Percentiles rank a stretch among this genome's conserved stretches.
Evolutionary conservation across 53 echinoderm and acorn worm genomes (phyloP).

Genomic region (Paracentrotus lividus): DNA sequence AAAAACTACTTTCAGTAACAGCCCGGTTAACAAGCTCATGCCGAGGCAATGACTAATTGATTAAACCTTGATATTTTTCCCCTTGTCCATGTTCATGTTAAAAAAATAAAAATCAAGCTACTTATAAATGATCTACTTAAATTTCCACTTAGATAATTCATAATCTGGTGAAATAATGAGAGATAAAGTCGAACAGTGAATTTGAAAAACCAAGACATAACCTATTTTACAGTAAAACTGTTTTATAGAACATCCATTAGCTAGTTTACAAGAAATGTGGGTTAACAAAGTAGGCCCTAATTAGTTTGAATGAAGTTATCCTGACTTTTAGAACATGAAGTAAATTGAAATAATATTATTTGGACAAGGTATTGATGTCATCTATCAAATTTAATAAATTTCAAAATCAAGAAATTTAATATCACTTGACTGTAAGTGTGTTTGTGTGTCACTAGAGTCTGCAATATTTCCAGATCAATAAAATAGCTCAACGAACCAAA

Average conservation of each 20-base stretch:
- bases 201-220: not conserved
- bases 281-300: not conserved
- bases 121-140: not conserved
- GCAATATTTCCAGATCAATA: not conserved
- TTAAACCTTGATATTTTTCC: not conserved
- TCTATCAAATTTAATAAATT: not conserved
- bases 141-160: not conserved
- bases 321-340: not conserved
- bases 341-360: not conserved
- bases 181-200: not conserved
- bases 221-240: not conserved
- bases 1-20: not conserved
- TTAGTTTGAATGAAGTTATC: too few species aligned
- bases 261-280: not conserved
- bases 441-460: not conserved
- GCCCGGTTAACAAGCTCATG: not conserved
- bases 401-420: not conserved
- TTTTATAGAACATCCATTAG: not conserved
- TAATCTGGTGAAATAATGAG: not conserved
- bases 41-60: not conserved
- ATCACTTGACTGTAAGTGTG: not conserved
- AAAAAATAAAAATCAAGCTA: not conserved
- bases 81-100: not conserved
- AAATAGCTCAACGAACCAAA: slow-evolving; percentile 4
- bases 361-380: too few species aligned